Percentiles rank a stretch among this genome's conserved stretches.
Evolutionary conservation across 1,140 invertebrate species (phyloP).

Genomic region (Panagrolaimus sp.): DNA sequence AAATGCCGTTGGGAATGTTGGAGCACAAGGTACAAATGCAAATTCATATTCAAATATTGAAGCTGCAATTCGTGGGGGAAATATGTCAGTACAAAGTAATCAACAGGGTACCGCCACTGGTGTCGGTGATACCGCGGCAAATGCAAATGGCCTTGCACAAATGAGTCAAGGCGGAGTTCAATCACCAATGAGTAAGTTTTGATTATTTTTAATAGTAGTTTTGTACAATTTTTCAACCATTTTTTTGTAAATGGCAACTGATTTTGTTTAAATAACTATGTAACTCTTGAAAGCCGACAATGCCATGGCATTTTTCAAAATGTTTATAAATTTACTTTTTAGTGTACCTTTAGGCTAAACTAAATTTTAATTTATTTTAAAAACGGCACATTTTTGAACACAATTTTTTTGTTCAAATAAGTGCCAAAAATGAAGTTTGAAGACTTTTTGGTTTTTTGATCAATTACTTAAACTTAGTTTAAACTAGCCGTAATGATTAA

Average conservation of each 20-base stretch:
- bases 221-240: neutral
- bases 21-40: conserved; percentile 27
- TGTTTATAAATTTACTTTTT: too few species aligned
- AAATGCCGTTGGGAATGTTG: conserved; percentile 20
- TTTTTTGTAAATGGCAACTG: neutral
- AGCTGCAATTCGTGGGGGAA: conserved; percentile 27
- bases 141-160: conserved; percentile 23
- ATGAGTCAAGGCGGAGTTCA: conserved; percentile 25
- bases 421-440: too few species aligned
- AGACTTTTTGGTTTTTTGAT: too few species aligned
- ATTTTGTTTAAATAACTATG: neutral
- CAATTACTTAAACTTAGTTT: too few species aligned
- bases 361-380: too few species aligned
- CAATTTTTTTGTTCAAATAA: too few species aligned
- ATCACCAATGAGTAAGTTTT: conserved; percentile 21
- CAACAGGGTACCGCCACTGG: conserved; percentile 30
- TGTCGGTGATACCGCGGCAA: conserved; percentile 30
- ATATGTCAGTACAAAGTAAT: conserved; percentile 20
- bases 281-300: too few species aligned
- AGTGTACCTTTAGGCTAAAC: too few species aligned
- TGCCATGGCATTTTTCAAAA: too few species aligned
- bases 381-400: too few species aligned
- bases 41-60: conserved; percentile 22
- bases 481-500: too few species aligned
- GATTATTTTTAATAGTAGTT: neutral